phyloP scores from a whole-genome alignment of 2,888 invertebrate species.

The Phaedon cochleariae region DNA sequence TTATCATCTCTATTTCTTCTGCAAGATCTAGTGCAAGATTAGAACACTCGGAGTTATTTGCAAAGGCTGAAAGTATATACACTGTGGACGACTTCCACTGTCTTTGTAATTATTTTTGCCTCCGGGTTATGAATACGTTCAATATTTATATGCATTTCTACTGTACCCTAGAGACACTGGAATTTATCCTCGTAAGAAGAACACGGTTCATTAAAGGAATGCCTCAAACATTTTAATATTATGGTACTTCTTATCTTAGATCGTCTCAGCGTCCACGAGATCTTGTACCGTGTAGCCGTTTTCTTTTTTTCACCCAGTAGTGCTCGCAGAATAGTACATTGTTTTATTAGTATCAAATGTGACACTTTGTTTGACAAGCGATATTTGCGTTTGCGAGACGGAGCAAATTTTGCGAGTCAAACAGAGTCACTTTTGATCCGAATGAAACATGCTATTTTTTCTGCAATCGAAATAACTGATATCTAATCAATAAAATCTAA shows the following conservation, averaged over 20 bases:
- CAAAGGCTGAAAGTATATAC: constrained; percentile 10
- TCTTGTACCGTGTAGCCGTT: neutral
- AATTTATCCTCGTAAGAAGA: constrained; percentile 31
- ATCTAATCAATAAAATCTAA: no score
- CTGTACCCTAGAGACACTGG: constrained; percentile 15
- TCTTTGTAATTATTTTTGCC: constrained; percentile 22
- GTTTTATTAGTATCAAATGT: no score
- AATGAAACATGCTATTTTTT: no score
- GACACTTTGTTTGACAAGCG: no score
- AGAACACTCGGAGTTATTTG: constrained; percentile 17
- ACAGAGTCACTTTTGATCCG: no score
- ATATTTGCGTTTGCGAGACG: no score
- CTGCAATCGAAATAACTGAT: no score
- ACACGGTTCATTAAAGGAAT: neutral
- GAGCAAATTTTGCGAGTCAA: no score
- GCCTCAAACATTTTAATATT: neutral
- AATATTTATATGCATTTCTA: constrained; percentile 23
- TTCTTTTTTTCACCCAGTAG: no score
- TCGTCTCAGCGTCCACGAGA: no score
- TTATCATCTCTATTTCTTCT: neutral
- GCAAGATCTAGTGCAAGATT: constrained; percentile 19
- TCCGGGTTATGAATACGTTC: constrained; percentile 17
- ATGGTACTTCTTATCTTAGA: neutral
- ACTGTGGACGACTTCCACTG: constrained; percentile 8
- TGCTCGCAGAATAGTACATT: no score